phyloP scores from a whole-genome alignment of 2,797 vertebrate species.

The Emydoidea blandingii region DNA sequence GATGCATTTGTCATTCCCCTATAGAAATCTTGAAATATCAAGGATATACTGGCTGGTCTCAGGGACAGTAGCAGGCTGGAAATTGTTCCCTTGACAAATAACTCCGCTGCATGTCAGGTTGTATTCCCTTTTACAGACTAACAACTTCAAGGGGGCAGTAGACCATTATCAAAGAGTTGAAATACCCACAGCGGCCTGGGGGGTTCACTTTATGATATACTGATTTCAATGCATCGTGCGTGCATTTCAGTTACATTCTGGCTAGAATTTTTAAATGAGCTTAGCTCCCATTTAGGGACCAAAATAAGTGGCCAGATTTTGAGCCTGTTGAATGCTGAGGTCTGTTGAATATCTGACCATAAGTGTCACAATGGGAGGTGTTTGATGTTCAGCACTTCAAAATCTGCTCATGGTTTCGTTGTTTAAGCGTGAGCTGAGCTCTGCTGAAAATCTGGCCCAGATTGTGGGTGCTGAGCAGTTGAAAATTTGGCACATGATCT shows the following conservation, averaged over 20 bases:
- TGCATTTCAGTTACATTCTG: not conserved
- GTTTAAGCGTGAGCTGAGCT: not conserved
- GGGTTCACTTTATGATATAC: not conserved
- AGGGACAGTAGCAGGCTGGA: not conserved
- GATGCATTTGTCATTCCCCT: fast-evolving
- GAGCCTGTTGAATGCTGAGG: not conserved
- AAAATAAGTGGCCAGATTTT: not conserved
- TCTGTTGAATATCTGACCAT: not conserved
- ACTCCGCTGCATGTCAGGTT: not conserved
- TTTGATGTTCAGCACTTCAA: not conserved
- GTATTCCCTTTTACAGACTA: not conserved
- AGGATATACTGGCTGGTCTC: not conserved
- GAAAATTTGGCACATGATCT: not conserved
- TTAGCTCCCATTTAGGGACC: not conserved
- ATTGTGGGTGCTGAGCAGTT: not conserved
- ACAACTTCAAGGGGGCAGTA: not conserved
- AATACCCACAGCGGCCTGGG: not conserved
- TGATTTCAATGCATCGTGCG: not conserved
- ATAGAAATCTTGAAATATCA: fast-evolving
- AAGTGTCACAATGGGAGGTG: not conserved
- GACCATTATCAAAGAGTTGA: not conserved
- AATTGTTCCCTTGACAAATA: not conserved
- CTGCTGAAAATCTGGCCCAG: not conserved
- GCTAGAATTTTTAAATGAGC: not conserved
- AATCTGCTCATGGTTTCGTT: not conserved